Evolutionary conservation across 1,140 invertebrate species (phyloP), one percentile per base, ranked within the genome.

Genomic region (Cephus cinctus): DNA sequence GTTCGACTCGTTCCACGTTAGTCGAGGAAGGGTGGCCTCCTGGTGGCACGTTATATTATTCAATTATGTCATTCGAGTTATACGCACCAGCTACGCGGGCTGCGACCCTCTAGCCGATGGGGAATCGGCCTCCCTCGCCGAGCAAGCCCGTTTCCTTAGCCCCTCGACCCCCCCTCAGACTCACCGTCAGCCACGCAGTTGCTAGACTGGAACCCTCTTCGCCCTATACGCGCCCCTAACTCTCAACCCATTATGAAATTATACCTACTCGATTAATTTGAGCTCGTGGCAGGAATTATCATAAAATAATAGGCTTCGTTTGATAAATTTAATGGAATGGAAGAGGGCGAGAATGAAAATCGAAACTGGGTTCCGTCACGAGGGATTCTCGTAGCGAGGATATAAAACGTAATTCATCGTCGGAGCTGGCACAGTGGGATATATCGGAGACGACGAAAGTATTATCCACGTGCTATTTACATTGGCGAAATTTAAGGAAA

Each of bases 41-140:
- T 23, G 20, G 49, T 35, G 41, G 36, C 67, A 55, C 67, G 70
- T 72, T 74, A 74, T 74, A 76, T 74, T 74, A 76, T 76, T 76
- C 71, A 75, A 76, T 75, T 73, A 75, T 74, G 71, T 73, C 73
- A 73, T 73, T 67, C 68, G 52, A 65, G 67, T 75, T 72, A 69
- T 69, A 73, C 69, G 71, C 65, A 64, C 57, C 60, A 61, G 56
- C 56, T 54, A 25, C 39, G 18, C 30, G 9, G 11, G 12, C 34
- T 12, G 34, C 14, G 14, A 15, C 6, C 34, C 34, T 18, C 14
- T 15, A 15, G 34, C 34, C 6, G 9, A 12, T 36, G 14, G 34
- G 19, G 11, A 25, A 9, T n/a, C 40, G 15, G 11, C 20, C 14
- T 11, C 16, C 16, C 18, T 41, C 38, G 3, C 2, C n/a, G 38